Evolutionary conservation across 1,140 invertebrate species (phyloP).

Genomic region (Maconellicoccus hirsutus): DNA sequence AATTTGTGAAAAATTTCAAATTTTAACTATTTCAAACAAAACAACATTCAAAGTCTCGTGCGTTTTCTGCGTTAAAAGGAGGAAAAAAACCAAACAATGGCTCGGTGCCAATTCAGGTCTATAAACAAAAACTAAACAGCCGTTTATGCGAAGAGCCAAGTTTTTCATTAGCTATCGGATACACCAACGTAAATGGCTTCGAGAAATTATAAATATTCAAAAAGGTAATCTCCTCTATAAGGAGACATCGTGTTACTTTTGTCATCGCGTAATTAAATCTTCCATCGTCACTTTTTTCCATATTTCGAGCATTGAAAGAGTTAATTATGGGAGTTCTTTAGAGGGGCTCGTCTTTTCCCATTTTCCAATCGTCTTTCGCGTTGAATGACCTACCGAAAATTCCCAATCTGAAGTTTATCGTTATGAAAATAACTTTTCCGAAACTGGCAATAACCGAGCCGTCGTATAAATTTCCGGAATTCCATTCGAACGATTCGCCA

Average conservation of each 20-base stretch:
- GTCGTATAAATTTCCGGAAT: slow-evolving; percentile 84
- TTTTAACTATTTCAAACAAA: not conserved
- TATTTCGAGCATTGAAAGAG: too few relatives aligned
- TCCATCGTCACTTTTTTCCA: not conserved
- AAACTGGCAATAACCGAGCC: slow-evolving; percentile 76
- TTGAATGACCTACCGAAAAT: slow-evolving; percentile 62
- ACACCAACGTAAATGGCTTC: slow-evolving; percentile 1
- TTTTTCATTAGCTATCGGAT: not conserved
- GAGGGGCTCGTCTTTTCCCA: too few relatives aligned
- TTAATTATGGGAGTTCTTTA: too few relatives aligned
- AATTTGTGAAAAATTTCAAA: not conserved
- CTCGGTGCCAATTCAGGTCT: not conserved
- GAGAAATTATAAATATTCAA: not conserved
- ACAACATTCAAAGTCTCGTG: not conserved
- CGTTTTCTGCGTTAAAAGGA: not conserved
- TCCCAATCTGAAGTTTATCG: slow-evolving; percentile 83
- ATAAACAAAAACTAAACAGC: not conserved
- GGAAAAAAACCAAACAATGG: not conserved
- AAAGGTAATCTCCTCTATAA: not conserved
- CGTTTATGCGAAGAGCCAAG: slow-evolving; percentile 1
- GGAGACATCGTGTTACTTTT: not conserved
- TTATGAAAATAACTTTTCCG: slow-evolving; percentile 83
- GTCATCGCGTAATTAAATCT: not conserved
- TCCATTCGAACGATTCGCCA: slow-evolving; percentile 85
- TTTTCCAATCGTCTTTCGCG: too few relatives aligned